A percentile compares a stretch with the other conserved stretches of the same genome.
These are phyloP conservation scores for Myotis brandtii DNA, from an alignment of 2,113 vertebrate genomes.

Conservation along the genomic window DNA sequence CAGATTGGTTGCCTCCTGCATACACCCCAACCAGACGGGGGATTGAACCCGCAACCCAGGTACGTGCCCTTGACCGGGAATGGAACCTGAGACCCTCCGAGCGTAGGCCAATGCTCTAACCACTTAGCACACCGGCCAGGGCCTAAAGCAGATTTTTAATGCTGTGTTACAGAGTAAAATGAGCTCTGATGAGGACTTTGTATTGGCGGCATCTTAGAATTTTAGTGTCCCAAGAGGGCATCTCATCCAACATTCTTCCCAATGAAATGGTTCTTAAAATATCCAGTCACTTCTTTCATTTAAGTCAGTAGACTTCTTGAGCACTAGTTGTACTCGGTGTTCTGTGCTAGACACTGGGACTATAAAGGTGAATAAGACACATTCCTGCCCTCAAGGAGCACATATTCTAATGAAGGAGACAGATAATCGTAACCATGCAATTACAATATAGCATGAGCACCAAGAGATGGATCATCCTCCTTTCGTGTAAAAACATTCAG, in stretches of 20 bases:
- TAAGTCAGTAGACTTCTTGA: neutral
- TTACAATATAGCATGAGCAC: neutral
- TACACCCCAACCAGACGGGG: no score
- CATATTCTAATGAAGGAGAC: neutral
- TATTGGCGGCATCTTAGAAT: neutral
- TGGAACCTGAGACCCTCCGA: no score
- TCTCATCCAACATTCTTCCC: neutral
- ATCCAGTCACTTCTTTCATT: neutral
- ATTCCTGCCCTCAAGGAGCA: neutral
- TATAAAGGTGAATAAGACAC: neutral
- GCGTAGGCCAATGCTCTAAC: no score
- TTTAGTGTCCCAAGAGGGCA: neutral
- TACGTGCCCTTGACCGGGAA: no score
- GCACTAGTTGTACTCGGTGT: neutral
- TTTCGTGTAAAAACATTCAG: constrained; percentile 22
- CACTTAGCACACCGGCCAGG: no score
- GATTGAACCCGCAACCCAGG: no score
- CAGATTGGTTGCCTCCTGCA: no score
- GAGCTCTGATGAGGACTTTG: neutral
- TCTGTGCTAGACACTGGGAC: neutral
- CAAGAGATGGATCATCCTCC: neutral
- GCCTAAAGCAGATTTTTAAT: neutral
- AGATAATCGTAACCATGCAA: constrained; percentile 16
- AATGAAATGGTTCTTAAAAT: constrained; percentile 13
- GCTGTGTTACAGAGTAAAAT: neutral